Evolutionary conservation across 2,113 vertebrate genomes (phyloP).

Genomic region (Thermophis baileyi): DNA sequence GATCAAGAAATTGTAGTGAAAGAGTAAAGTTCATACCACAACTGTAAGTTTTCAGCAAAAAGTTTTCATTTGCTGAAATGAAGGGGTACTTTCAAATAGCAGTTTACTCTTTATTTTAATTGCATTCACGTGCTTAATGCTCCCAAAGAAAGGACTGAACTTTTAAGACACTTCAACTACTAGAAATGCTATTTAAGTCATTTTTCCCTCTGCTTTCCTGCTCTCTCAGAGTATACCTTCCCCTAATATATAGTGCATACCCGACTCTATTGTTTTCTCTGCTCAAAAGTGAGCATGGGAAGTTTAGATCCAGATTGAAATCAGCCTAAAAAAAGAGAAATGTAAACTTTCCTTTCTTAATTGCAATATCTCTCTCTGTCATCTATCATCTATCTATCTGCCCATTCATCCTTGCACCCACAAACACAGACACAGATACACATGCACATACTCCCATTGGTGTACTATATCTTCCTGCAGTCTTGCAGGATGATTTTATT

Average conservation of each 20-base stretch:
- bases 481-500: not conserved
- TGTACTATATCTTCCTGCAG: not conserved
- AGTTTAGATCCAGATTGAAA: not conserved
- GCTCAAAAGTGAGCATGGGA: not conserved
- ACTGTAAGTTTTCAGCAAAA: conserved; percentile 30
- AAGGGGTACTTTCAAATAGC: not conserved
- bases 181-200: not conserved
- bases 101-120: not conserved
- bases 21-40: conserved; percentile 27
- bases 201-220: not conserved
- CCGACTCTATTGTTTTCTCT: not conserved
- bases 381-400: not conserved
- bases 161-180: not conserved
- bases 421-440: not conserved
- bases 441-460: not conserved
- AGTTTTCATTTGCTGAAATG: not conserved
- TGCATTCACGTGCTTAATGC: too few species aligned
- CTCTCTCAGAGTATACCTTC: not conserved
- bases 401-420: not conserved
- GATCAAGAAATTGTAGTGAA: conserved; percentile 34
- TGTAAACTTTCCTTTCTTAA: not conserved
- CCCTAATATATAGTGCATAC: not conserved
- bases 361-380: not conserved
- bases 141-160: not conserved
- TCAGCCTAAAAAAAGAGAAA: not conserved